Conservation (phyloP, 2,888 invertebrate species). For the Allacma fusca region DNA sequence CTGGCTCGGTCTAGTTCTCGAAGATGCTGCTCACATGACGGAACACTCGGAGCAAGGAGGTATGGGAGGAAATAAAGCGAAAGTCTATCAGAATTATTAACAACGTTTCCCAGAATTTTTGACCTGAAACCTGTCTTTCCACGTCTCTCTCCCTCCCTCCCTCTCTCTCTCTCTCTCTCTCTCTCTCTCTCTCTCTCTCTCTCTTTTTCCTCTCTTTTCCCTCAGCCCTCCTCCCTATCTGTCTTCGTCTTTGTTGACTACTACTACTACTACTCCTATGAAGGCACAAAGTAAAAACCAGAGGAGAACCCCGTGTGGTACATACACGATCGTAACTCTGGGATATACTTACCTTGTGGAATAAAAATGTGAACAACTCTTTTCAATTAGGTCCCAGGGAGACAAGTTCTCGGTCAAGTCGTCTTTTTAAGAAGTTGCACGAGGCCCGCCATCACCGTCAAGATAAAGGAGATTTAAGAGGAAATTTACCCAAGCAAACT, state of each 20-base stretch:
- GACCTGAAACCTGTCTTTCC: neutral
- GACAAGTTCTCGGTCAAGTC: conserved; percentile 59
- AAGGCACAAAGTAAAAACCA: too few relatives aligned
- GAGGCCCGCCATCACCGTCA: conserved; percentile 60
- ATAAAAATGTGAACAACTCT: neutral
- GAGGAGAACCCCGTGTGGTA: too few relatives aligned
- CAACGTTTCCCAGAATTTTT: neutral
- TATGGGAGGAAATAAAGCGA: neutral
- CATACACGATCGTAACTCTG: neutral
- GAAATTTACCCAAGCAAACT: conserved; percentile 29
- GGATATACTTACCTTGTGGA: neutral
- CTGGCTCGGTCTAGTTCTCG: conserved; percentile 62
- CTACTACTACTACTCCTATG: too few relatives aligned
- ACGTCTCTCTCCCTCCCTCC: neutral
- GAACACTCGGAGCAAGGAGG: conserved; percentile 61
- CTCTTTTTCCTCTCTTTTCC: too few relatives aligned
- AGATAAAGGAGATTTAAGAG: conserved; percentile 47
- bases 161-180: conserved; percentile 9
- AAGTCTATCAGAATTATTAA: conserved; percentile 19
- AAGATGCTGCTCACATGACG: conserved; percentile 60
- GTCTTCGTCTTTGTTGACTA: neutral
- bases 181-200: neutral
- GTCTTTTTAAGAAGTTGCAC: conserved; percentile 61
- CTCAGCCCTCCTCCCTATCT: too few relatives aligned
- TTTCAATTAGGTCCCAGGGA: conserved; percentile 53